Percentiles rank a stretch among this genome's conserved stretches.
These are phyloP conservation scores for Orthosia cruda DNA, from an alignment of 2,888 invertebrate genomes.

Conservation along the genomic window DNA sequence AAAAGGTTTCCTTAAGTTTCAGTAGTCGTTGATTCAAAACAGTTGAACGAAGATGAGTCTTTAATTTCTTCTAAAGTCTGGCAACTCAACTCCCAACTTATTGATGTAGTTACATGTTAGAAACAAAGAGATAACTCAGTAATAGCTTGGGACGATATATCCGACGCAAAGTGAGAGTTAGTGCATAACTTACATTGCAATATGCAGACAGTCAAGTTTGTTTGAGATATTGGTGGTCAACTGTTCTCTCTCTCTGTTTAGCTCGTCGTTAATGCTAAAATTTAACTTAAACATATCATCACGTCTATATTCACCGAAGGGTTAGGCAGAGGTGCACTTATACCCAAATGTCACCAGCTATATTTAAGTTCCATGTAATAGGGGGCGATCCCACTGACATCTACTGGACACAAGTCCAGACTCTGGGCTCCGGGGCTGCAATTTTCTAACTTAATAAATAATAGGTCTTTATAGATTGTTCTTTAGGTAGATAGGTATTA, in stretches of 20 bases:
- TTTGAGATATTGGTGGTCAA: neutral
- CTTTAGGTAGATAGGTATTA: no score
- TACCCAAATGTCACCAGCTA: no score
- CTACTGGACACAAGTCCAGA: no score
- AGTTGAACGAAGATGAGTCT: conserved; percentile 4
- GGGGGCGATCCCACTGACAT: no score
- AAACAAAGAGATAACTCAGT: conserved; percentile 1
- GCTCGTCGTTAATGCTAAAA: no score
- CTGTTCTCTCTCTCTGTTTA: neutral
- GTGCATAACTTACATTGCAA: neutral
- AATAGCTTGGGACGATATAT: conserved; percentile 5
- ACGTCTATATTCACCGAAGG: no score
- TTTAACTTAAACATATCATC: no score
- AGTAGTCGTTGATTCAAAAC: neutral
- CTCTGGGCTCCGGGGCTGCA: no score
- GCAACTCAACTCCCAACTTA: neutral
- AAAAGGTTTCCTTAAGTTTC: neutral
- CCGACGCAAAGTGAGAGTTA: neutral
- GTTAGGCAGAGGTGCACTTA: no score
- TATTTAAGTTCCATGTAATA: no score
- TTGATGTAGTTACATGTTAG: conserved; percentile 10
- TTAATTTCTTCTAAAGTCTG: conserved; percentile 24
- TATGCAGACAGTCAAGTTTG: neutral
- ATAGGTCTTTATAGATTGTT: no score
- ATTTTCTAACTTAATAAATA: no score